Base-by-base conservation (phyloP, 2,113 vertebrate species). In the Urocolius indicus region DNA sequence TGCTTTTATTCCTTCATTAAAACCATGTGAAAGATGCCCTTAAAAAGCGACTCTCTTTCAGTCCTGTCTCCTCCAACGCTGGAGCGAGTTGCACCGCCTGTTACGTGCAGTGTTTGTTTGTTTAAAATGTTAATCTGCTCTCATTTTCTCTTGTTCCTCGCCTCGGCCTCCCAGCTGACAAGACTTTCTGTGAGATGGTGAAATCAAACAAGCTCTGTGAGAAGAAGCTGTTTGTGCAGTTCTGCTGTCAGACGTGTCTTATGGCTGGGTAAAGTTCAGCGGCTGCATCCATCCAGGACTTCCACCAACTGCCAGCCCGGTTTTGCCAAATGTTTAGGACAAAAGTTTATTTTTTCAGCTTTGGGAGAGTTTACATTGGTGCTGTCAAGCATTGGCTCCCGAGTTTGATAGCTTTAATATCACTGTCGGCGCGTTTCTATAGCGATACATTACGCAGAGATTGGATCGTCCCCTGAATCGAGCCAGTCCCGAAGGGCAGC, bases 131-230 rank as follows among this genome's bases (percentile, higher is more conserved):
- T 97, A 90, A 97, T 94, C 89, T 84, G 83, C 68, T 95, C 90
- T 93, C 59, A 66, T 94, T 95, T 86, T 96, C 89, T 90, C 95
- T 74, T 68, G 74, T 96, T 83, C 78, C 46, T 83, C 21, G 16
- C 86, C 45, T 43, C 1, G 77, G 73, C 89, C 63, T 69, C 59
- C 54, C 97, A 99, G 99, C 98, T 43, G 99, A 99, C 24, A 98
- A 99, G 91, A 97, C 98, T 6, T 99, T 99, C 98, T 99, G 99
- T 49, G 98, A 99, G 96, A 99, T 99, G 99, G 98, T 99, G 78
- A 99, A 98, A 91, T 99, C 99, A 86, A 99, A 99, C 95, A 98
- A 98, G 85, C 98, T 99, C 51, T 99, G 99, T 74, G 98, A 99
- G 95, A 98, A 98, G 97, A 99, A 99, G 95, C 98, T 99, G 57